A percentile compares a stretch with the other conserved stretches of the same genome.
Evolutionary conservation across 2,113 vertebrate species (phyloP).

Genomic region (Apeltes quadracus): DNA sequence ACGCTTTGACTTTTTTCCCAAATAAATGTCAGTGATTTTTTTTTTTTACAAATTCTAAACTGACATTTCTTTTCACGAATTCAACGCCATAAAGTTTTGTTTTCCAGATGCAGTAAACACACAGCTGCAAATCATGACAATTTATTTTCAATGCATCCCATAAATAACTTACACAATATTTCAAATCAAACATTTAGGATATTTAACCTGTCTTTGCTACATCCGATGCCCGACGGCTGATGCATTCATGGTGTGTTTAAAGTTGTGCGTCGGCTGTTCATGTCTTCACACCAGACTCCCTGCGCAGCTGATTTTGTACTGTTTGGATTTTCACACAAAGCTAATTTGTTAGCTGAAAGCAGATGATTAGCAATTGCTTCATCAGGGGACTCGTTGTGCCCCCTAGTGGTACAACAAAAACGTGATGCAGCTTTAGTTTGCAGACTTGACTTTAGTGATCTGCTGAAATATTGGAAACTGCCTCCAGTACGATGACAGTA

Average conservation of each 20-base stretch:
- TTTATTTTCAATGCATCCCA: slow-evolving; percentile 74
- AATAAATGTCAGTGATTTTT: too few relatives aligned
- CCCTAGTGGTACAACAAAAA: not conserved
- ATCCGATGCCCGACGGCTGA: too few relatives aligned
- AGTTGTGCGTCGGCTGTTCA: too few relatives aligned
- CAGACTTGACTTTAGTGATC: not conserved
- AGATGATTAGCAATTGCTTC: not conserved
- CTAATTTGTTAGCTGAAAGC: not conserved
- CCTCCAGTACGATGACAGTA: not conserved
- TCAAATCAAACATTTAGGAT: too few relatives aligned
- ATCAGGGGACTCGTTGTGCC: not conserved
- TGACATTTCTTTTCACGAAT: too few relatives aligned
- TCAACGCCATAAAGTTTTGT: too few relatives aligned
- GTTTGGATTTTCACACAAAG: not conserved
- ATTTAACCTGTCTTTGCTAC: too few relatives aligned
- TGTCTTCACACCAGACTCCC: too few relatives aligned
- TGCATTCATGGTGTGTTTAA: too few relatives aligned
- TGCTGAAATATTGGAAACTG: not conserved
- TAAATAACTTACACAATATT: slow-evolving; percentile 70
- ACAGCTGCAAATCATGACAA: slow-evolving; percentile 32
- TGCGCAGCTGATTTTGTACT: too few relatives aligned
- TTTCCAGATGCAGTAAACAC: not conserved
- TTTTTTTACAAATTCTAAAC: too few relatives aligned
- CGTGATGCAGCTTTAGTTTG: not conserved
- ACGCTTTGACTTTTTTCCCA: too few relatives aligned